Conservation (phyloP, 1,140 invertebrate genomes). For the Steinernema khuongi region DNA sequence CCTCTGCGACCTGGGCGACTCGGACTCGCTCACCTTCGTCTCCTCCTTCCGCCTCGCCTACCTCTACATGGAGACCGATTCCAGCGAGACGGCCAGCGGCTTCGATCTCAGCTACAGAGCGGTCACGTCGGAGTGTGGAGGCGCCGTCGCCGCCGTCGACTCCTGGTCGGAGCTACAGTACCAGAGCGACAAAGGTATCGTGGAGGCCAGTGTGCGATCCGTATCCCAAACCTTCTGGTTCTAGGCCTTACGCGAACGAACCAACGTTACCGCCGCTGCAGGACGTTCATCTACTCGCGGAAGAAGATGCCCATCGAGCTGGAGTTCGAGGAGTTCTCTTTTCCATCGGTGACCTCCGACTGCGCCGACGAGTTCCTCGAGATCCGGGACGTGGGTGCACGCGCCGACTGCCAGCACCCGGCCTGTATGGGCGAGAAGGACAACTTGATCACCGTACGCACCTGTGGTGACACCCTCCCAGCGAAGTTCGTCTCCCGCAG, state of each 20-base stretch:
- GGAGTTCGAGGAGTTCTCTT: slow-evolving; percentile 48
- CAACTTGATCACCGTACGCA: slow-evolving; percentile 19
- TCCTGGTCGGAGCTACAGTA: slow-evolving; percentile 28
- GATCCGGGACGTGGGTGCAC: slow-evolving; percentile 49
- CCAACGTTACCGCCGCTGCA: slow-evolving; percentile 47
- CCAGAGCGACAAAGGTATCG: slow-evolving; percentile 38
- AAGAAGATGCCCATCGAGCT: slow-evolving; percentile 43
- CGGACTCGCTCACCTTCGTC: slow-evolving; percentile 8
- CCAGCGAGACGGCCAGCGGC: slow-evolving; percentile 31
- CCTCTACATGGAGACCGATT: slow-evolving; percentile 50
- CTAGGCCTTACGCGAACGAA: slow-evolving; percentile 44
- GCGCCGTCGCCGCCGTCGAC: slow-evolving; percentile 21
- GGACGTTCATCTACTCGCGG: slow-evolving; percentile 40
- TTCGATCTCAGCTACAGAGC: slow-evolving; percentile 41
- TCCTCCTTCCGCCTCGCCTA: slow-evolving; percentile 34
- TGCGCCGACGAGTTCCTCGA: slow-evolving; percentile 52
- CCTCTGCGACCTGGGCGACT: slow-evolving; percentile 21
- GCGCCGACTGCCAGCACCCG: slow-evolving; percentile 50
- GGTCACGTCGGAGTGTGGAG: slow-evolving; percentile 40
- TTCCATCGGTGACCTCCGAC: slow-evolving; percentile 41
- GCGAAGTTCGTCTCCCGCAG: slow-evolving; percentile 28
- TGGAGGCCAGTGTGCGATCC: background rate
- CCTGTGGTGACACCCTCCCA: slow-evolving; percentile 39
- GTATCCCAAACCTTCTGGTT: background rate
- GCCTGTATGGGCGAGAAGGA: slow-evolving; percentile 38